A percentile compares a stretch with the other conserved stretches of the same genome.
phyloP scores from a whole-genome alignment of 2,797 vertebrate genomes.

The Lutjanus campechanus region DNA sequence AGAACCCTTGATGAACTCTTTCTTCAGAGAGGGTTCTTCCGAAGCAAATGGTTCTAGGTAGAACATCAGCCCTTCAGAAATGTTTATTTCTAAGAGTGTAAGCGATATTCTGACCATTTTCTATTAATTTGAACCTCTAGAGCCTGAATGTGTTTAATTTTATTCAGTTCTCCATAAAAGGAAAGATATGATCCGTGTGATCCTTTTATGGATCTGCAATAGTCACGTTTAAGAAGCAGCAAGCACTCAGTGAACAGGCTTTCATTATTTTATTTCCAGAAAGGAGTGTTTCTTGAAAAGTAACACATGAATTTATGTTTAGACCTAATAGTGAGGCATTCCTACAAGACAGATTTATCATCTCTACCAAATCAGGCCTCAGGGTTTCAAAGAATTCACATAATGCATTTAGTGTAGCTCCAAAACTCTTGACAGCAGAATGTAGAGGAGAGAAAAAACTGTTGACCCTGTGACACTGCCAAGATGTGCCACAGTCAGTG shows the following conservation, averaged over 20 bases:
- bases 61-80: no score
- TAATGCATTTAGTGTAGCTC: conserved; percentile 51
- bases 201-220: conserved; percentile 9
- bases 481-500: conserved; percentile 14
- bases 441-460: conserved; percentile 33
- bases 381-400: conserved; percentile 62
- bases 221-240: conserved; percentile 21
- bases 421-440: conserved; percentile 47
- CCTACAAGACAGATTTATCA: conserved; percentile 79
- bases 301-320: conserved; percentile 69
- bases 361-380: conserved; percentile 65
- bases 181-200: background rate
- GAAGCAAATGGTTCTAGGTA: no score
- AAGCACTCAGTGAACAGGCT: conserved; percentile 9
- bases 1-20: no score
- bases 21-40: no score
- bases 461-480: conserved; percentile 9
- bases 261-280: conserved; percentile 51
- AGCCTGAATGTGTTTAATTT: conserved; percentile 2
- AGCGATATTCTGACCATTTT: conserved; percentile 8
- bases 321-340: conserved; percentile 71
- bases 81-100: no score
- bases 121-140: background rate
- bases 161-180: conserved; percentile 31
- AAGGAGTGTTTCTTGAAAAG: conserved; percentile 60